A percentile compares a stretch with the other conserved stretches of the same genome.
These are phyloP conservation scores for Anoplopoma fimbria DNA, from an alignment of 2,113 vertebrate species.

Conservation along the genomic window DNA sequence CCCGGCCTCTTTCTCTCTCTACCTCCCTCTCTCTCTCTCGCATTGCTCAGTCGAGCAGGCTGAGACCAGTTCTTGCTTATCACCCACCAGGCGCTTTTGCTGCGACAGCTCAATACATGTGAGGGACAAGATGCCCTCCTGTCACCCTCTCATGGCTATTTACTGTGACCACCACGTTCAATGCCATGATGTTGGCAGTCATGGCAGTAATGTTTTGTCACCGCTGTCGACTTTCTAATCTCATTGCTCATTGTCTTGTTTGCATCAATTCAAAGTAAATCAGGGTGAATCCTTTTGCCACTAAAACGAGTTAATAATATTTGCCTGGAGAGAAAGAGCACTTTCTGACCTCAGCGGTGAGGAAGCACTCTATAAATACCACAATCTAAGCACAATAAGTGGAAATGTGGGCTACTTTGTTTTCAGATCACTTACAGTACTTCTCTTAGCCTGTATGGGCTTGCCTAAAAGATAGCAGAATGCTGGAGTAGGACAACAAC, in stretches of 20 bases:
- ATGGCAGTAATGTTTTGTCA: no score
- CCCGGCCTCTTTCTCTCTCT: neutral
- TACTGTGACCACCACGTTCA: neutral
- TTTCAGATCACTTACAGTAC: conserved; percentile 5
- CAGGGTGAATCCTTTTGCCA: neutral
- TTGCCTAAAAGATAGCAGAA: neutral
- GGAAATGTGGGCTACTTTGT: conserved; percentile 20
- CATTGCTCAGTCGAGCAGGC: conserved; percentile 46
- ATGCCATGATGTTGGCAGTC: no score
- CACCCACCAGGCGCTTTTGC: conserved; percentile 23
- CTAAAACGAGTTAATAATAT: neutral
- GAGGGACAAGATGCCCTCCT: conserved; percentile 1
- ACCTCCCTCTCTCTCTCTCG: neutral
- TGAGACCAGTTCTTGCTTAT: conserved; percentile 70
- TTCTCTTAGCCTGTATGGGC: conserved; percentile 11
- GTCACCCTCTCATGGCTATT: conserved; percentile 2
- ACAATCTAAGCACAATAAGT: conserved; percentile 26
- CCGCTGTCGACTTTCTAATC: neutral
- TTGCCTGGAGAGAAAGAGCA: neutral
- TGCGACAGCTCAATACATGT: conserved; percentile 26
- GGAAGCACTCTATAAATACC: conserved; percentile 31
- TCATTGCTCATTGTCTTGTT: neutral
- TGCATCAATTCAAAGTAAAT: neutral
- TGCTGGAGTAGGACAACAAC: conserved; percentile 3
- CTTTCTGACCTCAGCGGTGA: conserved; percentile 22